These are phyloP conservation scores for Acromyrmex heyeri DNA, from an alignment of 1,140 invertebrate species.

Conservation along the genomic window DNA sequence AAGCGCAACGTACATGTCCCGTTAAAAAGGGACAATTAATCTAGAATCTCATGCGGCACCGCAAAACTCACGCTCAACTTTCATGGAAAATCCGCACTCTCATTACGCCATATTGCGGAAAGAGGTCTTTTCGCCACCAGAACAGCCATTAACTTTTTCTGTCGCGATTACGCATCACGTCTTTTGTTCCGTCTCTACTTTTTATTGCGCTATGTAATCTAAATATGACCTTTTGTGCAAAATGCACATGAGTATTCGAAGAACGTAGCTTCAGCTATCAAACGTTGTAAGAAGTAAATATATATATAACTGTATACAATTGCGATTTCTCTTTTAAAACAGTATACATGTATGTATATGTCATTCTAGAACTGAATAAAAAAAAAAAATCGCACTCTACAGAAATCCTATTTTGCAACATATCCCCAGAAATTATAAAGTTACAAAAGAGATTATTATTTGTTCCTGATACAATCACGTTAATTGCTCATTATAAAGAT, in stretches of 20 bases:
- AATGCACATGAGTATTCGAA: slow-evolving; percentile 7
- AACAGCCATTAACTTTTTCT: slow-evolving; percentile 61
- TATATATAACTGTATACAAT: no score
- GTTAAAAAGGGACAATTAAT: slow-evolving; percentile 64
- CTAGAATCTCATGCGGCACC: slow-evolving; percentile 48
- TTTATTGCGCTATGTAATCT: slow-evolving; percentile 12
- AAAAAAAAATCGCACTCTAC: neutral
- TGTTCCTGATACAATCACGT: slow-evolving; percentile 28
- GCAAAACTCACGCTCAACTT: slow-evolving; percentile 59
- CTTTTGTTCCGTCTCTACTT: slow-evolving; percentile 26
- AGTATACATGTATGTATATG: neutral
- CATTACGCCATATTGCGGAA: slow-evolving; percentile 58
- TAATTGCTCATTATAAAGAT: slow-evolving; percentile 45
- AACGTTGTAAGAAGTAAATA: neutral
- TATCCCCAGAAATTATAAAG: neutral
- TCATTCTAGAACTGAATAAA: neutral
- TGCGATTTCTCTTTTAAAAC: neutral
- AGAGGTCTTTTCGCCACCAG: slow-evolving; percentile 51
- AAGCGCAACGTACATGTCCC: slow-evolving; percentile 44
- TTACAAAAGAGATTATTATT: neutral
- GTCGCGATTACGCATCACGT: slow-evolving; percentile 49
- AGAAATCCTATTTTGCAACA: neutral
- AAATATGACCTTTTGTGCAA: slow-evolving; percentile 22
- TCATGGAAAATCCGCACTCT: slow-evolving; percentile 59
- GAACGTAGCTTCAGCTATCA: neutral